phyloP scores from a whole-genome alignment of 2,113 vertebrate species.

The Caranx melampygus region DNA sequence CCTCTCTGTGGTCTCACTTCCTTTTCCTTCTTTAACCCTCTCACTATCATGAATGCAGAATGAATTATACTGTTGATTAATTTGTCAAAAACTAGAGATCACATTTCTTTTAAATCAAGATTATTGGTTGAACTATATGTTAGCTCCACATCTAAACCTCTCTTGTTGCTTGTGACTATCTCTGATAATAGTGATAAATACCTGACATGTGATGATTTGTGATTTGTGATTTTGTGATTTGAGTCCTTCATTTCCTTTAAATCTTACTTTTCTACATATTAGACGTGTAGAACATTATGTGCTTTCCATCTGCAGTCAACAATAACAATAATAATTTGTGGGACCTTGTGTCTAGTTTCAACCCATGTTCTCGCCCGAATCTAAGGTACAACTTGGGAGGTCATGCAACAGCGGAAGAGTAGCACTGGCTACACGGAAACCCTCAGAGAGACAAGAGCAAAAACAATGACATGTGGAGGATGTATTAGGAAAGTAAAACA shows the following conservation, averaged over 20 bases:
- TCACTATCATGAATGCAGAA: neutral
- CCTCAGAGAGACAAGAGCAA: neutral
- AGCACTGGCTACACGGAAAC: neutral
- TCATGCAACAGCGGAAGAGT: neutral
- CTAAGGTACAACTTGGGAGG: neutral
- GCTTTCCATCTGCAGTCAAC: neutral
- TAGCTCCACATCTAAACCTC: neutral
- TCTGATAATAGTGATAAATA: neutral
- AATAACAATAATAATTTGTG: neutral
- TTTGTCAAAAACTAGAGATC: neutral
- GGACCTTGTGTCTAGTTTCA: neutral
- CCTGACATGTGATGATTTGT: neutral
- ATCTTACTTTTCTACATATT: neutral
- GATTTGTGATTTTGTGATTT: no score
- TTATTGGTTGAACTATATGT: neutral
- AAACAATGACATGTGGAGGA: neutral
- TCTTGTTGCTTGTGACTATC: neutral
- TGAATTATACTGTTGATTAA: neutral
- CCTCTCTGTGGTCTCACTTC: neutral
- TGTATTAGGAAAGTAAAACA: neutral
- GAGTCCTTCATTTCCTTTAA: neutral
- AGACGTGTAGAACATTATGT: no score
- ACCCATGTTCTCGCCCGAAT: neutral
- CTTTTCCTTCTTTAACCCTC: conserved; percentile 8
- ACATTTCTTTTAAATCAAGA: neutral